These are phyloP conservation scores for Cydia pomonella DNA, from an alignment of 1,140 invertebrate species.

Conservation along the genomic window DNA sequence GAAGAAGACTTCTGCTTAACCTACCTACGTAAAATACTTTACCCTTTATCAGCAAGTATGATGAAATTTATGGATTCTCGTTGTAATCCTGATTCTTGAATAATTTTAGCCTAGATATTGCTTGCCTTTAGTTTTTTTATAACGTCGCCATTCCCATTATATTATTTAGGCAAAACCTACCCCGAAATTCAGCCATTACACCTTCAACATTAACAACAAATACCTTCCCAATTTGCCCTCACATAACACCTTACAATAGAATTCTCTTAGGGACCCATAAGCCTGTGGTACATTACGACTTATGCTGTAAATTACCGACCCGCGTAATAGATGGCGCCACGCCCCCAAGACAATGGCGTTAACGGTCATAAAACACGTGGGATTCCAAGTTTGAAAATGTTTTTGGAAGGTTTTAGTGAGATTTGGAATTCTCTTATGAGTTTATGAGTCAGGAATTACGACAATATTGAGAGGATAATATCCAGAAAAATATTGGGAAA, in stretches of 20 bases:
- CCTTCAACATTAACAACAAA: not conserved
- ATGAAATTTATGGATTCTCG: too few relatives aligned
- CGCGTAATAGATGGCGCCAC: constrained; percentile 28
- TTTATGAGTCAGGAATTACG: too few relatives aligned
- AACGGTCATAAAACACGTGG: constrained; percentile 31
- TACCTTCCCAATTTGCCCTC: constrained; percentile 2
- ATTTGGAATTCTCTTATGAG: constrained; percentile 13
- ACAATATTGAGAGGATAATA: too few relatives aligned
- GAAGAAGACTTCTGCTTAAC: too few relatives aligned
- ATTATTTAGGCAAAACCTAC: too few relatives aligned
- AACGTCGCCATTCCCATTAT: too few relatives aligned
- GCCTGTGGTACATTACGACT: constrained; percentile 26
- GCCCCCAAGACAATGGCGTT: constrained; percentile 23
- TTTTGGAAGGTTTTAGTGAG: constrained; percentile 12
- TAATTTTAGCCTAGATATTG: too few relatives aligned
- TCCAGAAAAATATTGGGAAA: too few relatives aligned
- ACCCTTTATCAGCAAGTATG: too few relatives aligned
- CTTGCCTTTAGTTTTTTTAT: too few relatives aligned
- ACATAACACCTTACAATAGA: constrained; percentile 31
- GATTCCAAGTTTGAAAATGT: constrained; percentile 33
- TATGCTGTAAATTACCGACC: constrained; percentile 28
- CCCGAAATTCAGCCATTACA: not conserved
- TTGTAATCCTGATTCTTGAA: too few relatives aligned
- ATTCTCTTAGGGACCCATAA: constrained; percentile 25
- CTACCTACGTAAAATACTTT: too few relatives aligned